These are phyloP conservation scores for Anastatus disparis DNA, from an alignment of 1,140 invertebrate genomes.

Conservation along the genomic window DNA sequence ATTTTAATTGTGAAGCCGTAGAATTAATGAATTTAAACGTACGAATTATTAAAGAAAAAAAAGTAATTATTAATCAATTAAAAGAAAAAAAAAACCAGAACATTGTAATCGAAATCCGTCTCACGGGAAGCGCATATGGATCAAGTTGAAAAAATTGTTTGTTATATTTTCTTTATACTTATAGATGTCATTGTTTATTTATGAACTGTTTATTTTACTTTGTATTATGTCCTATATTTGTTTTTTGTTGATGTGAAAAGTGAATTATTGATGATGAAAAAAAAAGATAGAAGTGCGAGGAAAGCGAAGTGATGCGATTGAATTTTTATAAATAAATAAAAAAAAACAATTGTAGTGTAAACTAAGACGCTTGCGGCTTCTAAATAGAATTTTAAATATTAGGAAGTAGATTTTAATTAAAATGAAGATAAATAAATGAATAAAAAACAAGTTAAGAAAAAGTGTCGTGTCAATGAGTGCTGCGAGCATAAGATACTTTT, in stretches of 20 bases:
- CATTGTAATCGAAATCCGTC: slow-evolving; percentile 49
- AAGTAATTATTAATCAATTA: slow-evolving; percentile 36
- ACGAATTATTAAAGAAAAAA: slow-evolving; percentile 37
- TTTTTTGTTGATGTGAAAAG: slow-evolving; percentile 62
- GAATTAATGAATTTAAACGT: slow-evolving; percentile 23
- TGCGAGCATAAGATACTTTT: slow-evolving; percentile 38
- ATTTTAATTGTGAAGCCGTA: slow-evolving; percentile 34
- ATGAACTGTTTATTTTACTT: slow-evolving; percentile 66
- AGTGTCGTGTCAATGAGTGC: slow-evolving; percentile 26
- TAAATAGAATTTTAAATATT: slow-evolving; percentile 43
- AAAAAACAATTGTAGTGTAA: slow-evolving; percentile 42
- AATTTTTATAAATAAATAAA: slow-evolving; percentile 49
- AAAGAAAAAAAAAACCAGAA: slow-evolving; percentile 28
- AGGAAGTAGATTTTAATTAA: slow-evolving; percentile 47
- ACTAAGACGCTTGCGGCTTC: slow-evolving; percentile 49
- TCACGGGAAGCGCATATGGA: slow-evolving; percentile 45
- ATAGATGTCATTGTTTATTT: slow-evolving; percentile 67
- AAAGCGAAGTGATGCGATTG: slow-evolving; percentile 47
- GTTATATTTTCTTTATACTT: slow-evolving; percentile 65
- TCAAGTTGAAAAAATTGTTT: slow-evolving; percentile 60
- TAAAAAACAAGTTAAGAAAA: not conserved
- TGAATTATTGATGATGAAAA: slow-evolving; percentile 33
- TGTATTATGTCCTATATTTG: slow-evolving; percentile 60
- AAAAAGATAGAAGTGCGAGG: not conserved
- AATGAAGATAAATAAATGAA: not conserved